Conservation (phyloP, 2,113 vertebrate genomes). For the Tyto alba region DNA sequence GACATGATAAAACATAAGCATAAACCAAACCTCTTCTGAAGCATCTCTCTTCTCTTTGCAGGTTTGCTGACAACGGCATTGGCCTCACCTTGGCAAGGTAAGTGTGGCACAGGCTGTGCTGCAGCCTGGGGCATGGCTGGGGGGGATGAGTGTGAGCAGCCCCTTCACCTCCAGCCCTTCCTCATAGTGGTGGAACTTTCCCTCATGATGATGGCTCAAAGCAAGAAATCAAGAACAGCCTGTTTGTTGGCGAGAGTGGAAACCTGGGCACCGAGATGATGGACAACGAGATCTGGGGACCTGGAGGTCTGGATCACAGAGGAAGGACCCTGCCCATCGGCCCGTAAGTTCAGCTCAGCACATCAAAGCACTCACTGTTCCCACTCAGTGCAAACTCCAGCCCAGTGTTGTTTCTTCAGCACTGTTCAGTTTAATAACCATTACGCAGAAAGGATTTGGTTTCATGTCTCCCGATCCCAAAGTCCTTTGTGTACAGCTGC, state of each 20-base stretch:
- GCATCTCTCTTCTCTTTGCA: conserved; percentile 50
- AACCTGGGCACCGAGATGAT: conserved; percentile 82
- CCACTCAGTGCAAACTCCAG: neutral
- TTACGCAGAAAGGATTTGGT: neutral
- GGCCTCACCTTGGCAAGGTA: conserved; percentile 95
- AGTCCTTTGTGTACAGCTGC: neutral
- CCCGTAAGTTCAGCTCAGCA: conserved; percentile 76
- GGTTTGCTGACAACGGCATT: conserved; percentile 97
- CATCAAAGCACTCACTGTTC: neutral
- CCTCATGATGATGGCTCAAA: conserved; percentile 93
- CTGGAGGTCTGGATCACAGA: conserved; percentile 81
- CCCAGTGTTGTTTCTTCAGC: neutral
- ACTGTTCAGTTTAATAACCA: neutral
- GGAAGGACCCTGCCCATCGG: conserved; percentile 87
- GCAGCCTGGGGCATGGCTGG: neutral
- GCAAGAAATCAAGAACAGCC: conserved; percentile 93
- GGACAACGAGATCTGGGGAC: conserved; percentile 86
- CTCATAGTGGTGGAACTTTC: conserved; percentile 90
- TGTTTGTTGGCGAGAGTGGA: conserved; percentile 94
- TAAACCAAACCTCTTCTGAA: neutral
- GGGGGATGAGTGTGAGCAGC: neutral
- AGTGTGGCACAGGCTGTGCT: neutral
- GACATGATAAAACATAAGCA: neutral
- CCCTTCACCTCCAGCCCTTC: neutral
- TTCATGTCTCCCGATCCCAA: neutral